Percentiles rank a stretch among this genome's conserved stretches.
phyloP scores from a whole-genome alignment of 2,113 vertebrate species.

The Tetrax tetrax region DNA sequence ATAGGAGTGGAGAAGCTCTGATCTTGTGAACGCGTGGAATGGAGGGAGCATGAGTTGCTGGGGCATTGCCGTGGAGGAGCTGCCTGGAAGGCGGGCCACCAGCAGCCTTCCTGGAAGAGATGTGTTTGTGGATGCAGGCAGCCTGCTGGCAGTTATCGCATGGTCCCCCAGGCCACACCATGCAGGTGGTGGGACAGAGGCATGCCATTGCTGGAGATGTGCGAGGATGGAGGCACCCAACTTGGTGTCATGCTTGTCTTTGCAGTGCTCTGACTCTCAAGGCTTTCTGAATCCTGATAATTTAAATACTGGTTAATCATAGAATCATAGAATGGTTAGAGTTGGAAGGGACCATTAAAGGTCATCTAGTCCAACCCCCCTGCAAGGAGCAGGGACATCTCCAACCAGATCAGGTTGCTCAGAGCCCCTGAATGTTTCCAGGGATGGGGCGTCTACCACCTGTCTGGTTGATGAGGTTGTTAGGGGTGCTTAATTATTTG shows the following conservation, averaged over 20 bases:
- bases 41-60: background rate
- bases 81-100: background rate
- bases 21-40: background rate
- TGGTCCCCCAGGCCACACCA: background rate
- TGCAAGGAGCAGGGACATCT: too few species aligned
- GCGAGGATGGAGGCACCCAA: background rate
- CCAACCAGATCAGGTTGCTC: too few species aligned
- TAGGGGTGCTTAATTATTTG: background rate
- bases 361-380: too few species aligned
- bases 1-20: background rate
- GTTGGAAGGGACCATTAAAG: too few species aligned
- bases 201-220: background rate
- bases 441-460: too few species aligned
- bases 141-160: accelerated
- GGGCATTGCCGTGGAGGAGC: background rate
- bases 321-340: too few species aligned
- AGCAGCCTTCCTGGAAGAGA: background rate
- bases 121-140: background rate
- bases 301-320: background rate
- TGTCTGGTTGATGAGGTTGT: background rate
- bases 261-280: background rate
- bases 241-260: background rate
- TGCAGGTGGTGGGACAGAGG: background rate
- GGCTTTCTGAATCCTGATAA: background rate
- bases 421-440: too few species aligned